Conservation (phyloP, 2,888 invertebrate species). For the Yponomeuta cagnagella region DNA sequence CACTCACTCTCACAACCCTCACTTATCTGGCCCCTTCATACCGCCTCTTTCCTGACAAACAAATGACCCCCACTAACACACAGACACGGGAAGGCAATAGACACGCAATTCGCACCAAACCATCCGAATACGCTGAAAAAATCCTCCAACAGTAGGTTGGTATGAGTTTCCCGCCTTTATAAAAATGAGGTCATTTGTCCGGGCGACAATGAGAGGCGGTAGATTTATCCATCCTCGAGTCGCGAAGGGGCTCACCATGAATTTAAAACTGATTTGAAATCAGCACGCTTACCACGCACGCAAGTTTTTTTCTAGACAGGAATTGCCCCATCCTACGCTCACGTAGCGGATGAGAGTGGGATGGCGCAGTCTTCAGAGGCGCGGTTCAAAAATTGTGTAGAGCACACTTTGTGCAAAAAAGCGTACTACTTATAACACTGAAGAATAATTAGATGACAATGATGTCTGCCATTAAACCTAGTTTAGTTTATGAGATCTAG, state of each 20-base stretch:
- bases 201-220: slow-evolving; percentile 16
- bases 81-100: background rate
- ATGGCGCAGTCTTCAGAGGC: no score
- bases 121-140: background rate
- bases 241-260: background rate
- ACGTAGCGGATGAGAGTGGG: no score
- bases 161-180: slow-evolving; percentile 14
- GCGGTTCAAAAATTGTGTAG: no score
- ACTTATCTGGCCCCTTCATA: background rate
- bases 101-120: background rate
- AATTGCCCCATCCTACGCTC: no score
- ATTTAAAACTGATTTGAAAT: background rate
- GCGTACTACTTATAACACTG: no score
- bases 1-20: background rate
- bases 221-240: slow-evolving; percentile 16
- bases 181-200: slow-evolving; percentile 18
- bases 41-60: background rate
- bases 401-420: no score
- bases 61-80: background rate
- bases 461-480: no score
- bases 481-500: no score
- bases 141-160: background rate
- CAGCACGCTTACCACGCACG: no score
- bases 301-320: no score
- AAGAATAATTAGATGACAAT: no score